phyloP scores from a whole-genome alignment of 2,888 invertebrate genomes.

The Hypselothyrea guttata region DNA sequence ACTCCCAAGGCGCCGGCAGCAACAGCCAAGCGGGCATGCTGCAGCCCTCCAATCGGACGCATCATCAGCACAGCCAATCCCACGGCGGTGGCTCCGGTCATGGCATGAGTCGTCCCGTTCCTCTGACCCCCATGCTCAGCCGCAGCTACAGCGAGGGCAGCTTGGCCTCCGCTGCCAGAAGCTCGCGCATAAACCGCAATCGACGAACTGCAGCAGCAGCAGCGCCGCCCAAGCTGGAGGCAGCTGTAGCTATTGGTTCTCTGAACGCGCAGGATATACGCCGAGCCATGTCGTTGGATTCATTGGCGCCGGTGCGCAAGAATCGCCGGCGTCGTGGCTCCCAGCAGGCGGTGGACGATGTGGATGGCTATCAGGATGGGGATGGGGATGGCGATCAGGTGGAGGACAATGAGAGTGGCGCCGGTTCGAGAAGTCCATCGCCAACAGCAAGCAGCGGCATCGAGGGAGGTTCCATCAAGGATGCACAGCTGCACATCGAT shows the following conservation, averaged over 20 bases:
- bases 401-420: slow-evolving; percentile 78
- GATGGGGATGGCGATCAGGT: slow-evolving; percentile 42
- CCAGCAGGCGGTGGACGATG: slow-evolving; percentile 68
- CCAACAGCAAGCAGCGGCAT: slow-evolving; percentile 94
- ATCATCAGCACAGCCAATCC: slow-evolving; percentile 67
- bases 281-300: slow-evolving; percentile 78
- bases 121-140: slow-evolving; percentile 77
- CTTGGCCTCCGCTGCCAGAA: slow-evolving; percentile 79
- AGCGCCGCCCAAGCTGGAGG: slow-evolving; percentile 35
- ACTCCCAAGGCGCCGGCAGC: slow-evolving; percentile 52
- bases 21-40: slow-evolving; percentile 39
- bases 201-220: slow-evolving; percentile 50
- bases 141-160: slow-evolving; percentile 85
- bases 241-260: slow-evolving; percentile 6
- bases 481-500: slow-evolving; percentile 91
- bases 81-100: slow-evolving; percentile 48
- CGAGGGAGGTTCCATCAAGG: slow-evolving; percentile 89
- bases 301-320: slow-evolving; percentile 63
- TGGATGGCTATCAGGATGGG: slow-evolving; percentile 68
- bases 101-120: slow-evolving; percentile 48
- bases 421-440: slow-evolving; percentile 90
- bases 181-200: slow-evolving; percentile 62
- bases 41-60: slow-evolving; percentile 37
- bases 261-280: slow-evolving; percentile 58
- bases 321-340: slow-evolving; percentile 48